Evolutionary conservation across 2,113 vertebrate species (phyloP), one percentile per base, ranked within the genome.

Genomic region (Ceyx margarethae): DNA sequence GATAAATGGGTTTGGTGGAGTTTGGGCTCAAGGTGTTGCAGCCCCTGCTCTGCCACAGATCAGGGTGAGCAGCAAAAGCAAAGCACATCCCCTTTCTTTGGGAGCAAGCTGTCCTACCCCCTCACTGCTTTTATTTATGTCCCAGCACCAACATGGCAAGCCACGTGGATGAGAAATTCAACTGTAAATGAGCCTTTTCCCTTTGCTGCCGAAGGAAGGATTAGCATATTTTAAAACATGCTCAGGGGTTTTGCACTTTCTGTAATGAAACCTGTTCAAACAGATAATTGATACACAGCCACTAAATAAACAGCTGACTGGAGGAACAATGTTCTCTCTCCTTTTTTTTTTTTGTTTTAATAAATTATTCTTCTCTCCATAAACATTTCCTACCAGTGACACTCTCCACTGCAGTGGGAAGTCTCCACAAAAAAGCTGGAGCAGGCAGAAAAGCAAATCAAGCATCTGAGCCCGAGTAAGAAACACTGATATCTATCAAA

Each of bases 181-280:
- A 96, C 78, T 92, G 86, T 90, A 97, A 97, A 95, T 89, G 81
- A 94, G 48, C 46, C 60, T 95, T 93, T 92, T 85, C 66, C 26
- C 65, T 89, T 96, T 95, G 78, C 76, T 85, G 87, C 62, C 72
- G 94, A 91, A 95, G 88, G 60, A 96, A 96, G 76, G 92, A 96
- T 96, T 90, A 95, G 69, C 72, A 94, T 95, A 79, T 82, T 94
- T 96, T 96, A 94, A 95, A 95, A 89, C 4, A 2, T 7, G 7
- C 83, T 94, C 65, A 81, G 56, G 84, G 78, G 37, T 84, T 96
- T 96, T 89, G 58, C 48, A 88, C 76, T 94, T 90, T 94, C 79
- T 91, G 57, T 95, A 96, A 95, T 96, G 95, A 96, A 97, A 94
- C 85, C 90, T 91, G 76, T 91, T 96, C 92, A 96, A 96, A 96